Base-by-base conservation (phyloP, 1,140 invertebrate genomes). In the Maniola jurtina region DNA sequence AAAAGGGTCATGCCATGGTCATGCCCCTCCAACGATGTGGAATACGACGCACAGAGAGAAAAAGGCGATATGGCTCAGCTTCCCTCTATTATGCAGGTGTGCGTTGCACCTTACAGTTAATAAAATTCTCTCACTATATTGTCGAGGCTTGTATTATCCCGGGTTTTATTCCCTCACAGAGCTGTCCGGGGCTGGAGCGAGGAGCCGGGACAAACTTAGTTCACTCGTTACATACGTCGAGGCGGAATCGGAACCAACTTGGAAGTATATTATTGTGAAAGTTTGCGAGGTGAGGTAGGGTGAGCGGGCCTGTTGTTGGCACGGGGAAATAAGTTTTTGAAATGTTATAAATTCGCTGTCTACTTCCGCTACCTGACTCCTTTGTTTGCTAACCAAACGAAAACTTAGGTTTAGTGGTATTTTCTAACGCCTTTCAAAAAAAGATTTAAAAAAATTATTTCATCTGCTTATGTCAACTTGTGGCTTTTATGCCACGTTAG, bases 311-410 rank as follows among this genome's bases (percentile, higher is more conserved):
- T 52, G 48, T 52, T 52, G 48, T 52, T 25, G 48, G 48, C 14
- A 25, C 45, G 8, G 48, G 48, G 48, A 52, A 52, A 52, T 52
- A 52, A 52, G 48, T 52, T 52, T 52, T 52, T 52, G 48, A 52
- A 52, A 52, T 25, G 48, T 52, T 52, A 52, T 52, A 52, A 52
- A 52, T 52, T 52, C 10, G 14, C 48, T 52, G 48, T 52, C 48
- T 52, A 25, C 48, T 52, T 52, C 48, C 48, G 48, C 15, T 16
- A 4, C 6, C 15, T 11, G 48, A 52, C 48, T 52, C 48, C 48
- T 52, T 52, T 52, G 48, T 52, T 16, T 52, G 15, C 48, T 52
- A 13, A 25, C 15, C 5, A 45, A 25, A 9, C 40, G 13, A 10
- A 42, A 42, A 42, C 25, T 25, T 25, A 25, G 25, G 25, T 25